Conservation (phyloP, 2,888 invertebrate species). For the Tipula unca region DNA sequence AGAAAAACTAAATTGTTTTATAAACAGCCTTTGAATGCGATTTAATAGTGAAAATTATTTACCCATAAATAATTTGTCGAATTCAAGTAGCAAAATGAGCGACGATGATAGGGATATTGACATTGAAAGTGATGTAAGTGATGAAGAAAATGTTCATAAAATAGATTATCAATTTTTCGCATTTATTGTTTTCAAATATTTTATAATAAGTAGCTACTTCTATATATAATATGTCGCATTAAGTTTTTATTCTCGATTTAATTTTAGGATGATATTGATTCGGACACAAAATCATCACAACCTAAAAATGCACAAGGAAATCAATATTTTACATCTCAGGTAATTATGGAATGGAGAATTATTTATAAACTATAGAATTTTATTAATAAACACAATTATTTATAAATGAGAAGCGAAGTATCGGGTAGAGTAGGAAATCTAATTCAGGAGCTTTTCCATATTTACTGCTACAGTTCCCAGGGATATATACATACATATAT, state of each 20-base stretch:
- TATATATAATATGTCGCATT: no score
- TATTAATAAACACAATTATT: not conserved
- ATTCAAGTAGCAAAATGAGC: slow-evolving; percentile 54
- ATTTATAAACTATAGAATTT: not conserved
- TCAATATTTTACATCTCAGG: slow-evolving; percentile 67
- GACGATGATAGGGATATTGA: slow-evolving; percentile 93
- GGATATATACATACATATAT: no score
- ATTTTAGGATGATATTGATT: slow-evolving; percentile 71
- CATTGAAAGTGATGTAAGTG: slow-evolving; percentile 89
- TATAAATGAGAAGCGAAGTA: not conserved
- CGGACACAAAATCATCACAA: slow-evolving; percentile 55
- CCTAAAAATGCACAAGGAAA: slow-evolving; percentile 50
- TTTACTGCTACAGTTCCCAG: not conserved
- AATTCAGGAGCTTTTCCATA: not conserved
- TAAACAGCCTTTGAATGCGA: slow-evolving; percentile 20
- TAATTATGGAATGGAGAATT: slow-evolving; percentile 33
- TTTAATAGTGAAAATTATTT: not conserved
- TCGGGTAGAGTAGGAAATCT: not conserved
- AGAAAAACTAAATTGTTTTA: not conserved
- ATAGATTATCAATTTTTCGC: not conserved
- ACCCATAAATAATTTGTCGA: slow-evolving; percentile 14
- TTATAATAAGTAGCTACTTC: not conserved
- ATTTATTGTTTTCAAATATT: not conserved
- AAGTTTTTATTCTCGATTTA: slow-evolving; percentile 22
- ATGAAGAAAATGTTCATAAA: slow-evolving; percentile 22